phyloP scores from a whole-genome alignment of 2,888 invertebrate genomes.

The Amitus sp. region DNA sequence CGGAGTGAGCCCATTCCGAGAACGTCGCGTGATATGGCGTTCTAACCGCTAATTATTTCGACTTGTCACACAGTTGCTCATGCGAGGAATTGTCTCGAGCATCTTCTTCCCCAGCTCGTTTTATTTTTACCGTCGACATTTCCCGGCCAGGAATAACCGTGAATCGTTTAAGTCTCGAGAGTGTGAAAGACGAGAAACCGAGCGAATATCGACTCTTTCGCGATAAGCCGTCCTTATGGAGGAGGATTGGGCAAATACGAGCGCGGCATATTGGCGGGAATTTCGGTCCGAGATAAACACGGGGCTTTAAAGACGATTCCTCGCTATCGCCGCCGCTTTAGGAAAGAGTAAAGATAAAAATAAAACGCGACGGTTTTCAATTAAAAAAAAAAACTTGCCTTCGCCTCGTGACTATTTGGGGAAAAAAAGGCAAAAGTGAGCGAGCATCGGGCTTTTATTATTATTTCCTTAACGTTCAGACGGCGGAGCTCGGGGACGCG shows the following conservation, averaged over 20 bases:
- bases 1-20: neutral
- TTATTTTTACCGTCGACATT: too few species aligned
- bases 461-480: constrained; percentile 13
- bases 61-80: neutral
- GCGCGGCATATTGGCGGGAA: neutral
- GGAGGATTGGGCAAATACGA: neutral
- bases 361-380: neutral
- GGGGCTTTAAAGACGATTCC: neutral
- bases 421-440: neutral
- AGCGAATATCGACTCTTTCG: neutral
- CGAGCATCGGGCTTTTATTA: constrained; percentile 6
- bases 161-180: neutral
- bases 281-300: neutral
- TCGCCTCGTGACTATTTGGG: constrained; percentile 4
- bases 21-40: neutral
- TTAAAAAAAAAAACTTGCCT: neutral
- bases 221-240: neutral
- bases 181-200: neutral
- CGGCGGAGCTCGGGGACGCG: constrained; percentile 1
- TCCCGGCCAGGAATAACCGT: neutral
- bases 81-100: too few species aligned
- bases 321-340: neutral
- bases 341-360: neutral
- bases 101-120: too few species aligned
- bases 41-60: neutral